Base-by-base conservation (phyloP, 2,797 vertebrate species). In the Falco concolor region DNA sequence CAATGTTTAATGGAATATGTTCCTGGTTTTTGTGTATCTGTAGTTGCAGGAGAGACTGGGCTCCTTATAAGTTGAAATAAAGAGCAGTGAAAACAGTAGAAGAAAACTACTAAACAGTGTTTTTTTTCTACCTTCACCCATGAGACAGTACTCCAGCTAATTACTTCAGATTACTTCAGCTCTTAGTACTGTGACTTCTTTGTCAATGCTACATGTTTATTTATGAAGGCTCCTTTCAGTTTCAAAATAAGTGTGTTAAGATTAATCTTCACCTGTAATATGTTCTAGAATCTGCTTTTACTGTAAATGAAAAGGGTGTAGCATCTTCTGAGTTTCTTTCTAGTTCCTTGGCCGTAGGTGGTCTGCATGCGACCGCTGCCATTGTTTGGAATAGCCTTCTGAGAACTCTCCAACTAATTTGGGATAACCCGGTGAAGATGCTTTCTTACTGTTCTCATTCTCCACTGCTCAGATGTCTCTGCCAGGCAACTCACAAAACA, bases 401-500 rank as follows among this genome's bases (percentile, higher is more conserved):
- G 40, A 28, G 64, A 79, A 38, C 23, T 70, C 44, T 56, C n/a
- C 27, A 64, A 75, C 64, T 90, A 84, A 84, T 70, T 83, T 93
- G 45, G 45, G 72, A 61, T 80, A 60, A 60, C 11, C 14, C 1
- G 0, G 47, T 38, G 59, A 93, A 93, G 73, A 74, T 54, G 34
- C 4, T 52, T 90, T 82, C 65, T 49, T 0, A 0, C 72, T 87
- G 72, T 61, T 93, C 80, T 83, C 32, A 2, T 87, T 93, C 63
- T 91, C 36, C 36, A 28, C 83, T 93, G 75, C 90, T 64, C 65
- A 49, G 38, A 47, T 4, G 1, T 80, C 50, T 92, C 50, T 95
- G 81, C 81, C 82, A 91, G 88, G 90, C 93, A 93, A 85, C 91
- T 92, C 9, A 0, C 50, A 87, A 95, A 96, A 85, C 94, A 96